Percentiles rank a stretch among this genome's conserved stretches.
These are phyloP conservation scores for Macrostomum lignano DNA, from an alignment of 1,140 invertebrate genomes.

Conservation along the genomic window DNA sequence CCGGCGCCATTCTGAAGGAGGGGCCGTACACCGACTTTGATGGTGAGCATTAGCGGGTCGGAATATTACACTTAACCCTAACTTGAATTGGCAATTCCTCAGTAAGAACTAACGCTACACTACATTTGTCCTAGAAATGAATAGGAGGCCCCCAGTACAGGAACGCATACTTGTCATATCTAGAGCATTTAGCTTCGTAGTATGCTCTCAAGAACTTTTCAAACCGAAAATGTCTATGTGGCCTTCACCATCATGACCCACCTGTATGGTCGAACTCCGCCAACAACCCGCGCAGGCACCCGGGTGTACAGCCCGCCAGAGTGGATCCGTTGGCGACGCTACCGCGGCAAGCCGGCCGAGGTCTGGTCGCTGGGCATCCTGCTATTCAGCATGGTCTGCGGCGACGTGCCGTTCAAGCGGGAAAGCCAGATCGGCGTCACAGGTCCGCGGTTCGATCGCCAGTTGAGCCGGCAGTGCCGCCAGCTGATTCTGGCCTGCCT, in stretches of 20 bases:
- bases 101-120: no score
- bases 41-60: slow-evolving; percentile 32
- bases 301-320: slow-evolving; percentile 41
- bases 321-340: slow-evolving; percentile 35
- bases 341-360: slow-evolving; percentile 35
- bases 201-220: no score
- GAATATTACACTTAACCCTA: no score
- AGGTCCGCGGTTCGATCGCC: slow-evolving; percentile 13
- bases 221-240: no score
- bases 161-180: no score
- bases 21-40: slow-evolving; percentile 38
- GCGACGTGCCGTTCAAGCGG: slow-evolving; percentile 40
- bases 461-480: not conserved
- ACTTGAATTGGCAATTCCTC: no score
- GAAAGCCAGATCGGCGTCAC: slow-evolving; percentile 37
- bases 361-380: slow-evolving; percentile 42
- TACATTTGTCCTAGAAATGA: no score
- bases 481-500: slow-evolving; percentile 35
- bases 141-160: no score
- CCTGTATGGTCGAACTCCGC: not conserved
- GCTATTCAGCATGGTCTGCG: slow-evolving; percentile 40
- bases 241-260: no score
- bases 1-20: slow-evolving; percentile 35
- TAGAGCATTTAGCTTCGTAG: no score
- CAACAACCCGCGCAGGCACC: slow-evolving; percentile 30